Evolutionary conservation across 2,113 vertebrate species (phyloP), one percentile per base, ranked within the genome.

Genomic region (Caranx ignobilis): DNA sequence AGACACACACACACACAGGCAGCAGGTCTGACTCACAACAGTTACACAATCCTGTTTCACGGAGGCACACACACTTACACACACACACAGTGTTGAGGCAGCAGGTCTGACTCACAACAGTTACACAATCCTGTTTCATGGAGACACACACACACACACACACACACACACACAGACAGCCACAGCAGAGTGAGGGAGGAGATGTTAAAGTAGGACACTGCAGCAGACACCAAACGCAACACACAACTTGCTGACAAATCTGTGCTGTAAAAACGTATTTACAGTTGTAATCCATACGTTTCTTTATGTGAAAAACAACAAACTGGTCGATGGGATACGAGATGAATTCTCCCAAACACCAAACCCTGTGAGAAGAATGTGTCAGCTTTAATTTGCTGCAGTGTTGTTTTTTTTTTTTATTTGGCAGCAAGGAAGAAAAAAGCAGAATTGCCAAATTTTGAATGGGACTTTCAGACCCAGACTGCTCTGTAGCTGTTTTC

Each of bases 121-220:
- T 73, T 73, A 78, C 75, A 82, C 83, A 89, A 83, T 87, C 82
- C 85, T 85, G 80, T 89, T 85, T 85, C 72, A 83, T 52, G 45
- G 72, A 80, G 34, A 61, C 65, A 60, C 75, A 34, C 63, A 19
- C 52, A 65, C 79, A n/a, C n/a, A n/a, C n/a, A n/a, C n/a, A n/a
- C n/a, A n/a, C n/a, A 65, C 74, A 57, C 65, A 66, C 66, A 59
- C 65, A 54, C 48, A 80, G 45, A 26, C 37, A 21, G 37, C 65
- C 50, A 60, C 61, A 43, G 65, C 77, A 45, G 68, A 50, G 72
- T 0, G 79, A 85, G 82, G 85, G 82, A 87, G 89, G 85, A 87
- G 87, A 73, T 19, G n/a, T 4, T 74, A 79, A 92, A 92, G 87
- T 91, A 91, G 89, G 91, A 85, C 91, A 91, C 89, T 91, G 91